Conservation (phyloP, 2,797 vertebrate genomes). For the Podarcis siculus region DNA sequence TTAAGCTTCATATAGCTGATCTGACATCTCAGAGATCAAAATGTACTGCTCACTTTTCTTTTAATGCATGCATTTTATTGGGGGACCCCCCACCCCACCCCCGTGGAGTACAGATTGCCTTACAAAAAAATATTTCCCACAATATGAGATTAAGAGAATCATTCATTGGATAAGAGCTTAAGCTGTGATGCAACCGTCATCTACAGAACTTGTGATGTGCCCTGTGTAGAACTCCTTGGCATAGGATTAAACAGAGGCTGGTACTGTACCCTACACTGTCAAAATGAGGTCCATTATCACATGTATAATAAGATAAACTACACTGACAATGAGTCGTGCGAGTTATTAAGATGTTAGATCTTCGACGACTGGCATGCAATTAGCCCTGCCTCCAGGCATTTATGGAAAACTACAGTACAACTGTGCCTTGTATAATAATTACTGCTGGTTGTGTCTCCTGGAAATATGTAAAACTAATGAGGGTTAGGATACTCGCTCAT, state of each 20-base stretch:
- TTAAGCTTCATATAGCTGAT: neutral
- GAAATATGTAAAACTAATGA: conserved; percentile 42
- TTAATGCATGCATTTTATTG: neutral
- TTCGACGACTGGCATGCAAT: neutral
- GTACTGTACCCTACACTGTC: neutral
- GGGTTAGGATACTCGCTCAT: conserved; percentile 6
- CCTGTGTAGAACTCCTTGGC: neutral
- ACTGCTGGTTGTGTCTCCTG: conserved; percentile 16
- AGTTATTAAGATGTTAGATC: conserved; percentile 9
- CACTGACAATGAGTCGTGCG: neutral
- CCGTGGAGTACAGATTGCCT: neutral
- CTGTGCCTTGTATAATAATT: conserved; percentile 4
- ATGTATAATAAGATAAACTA: neutral
- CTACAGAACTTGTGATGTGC: neutral
- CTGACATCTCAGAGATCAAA: neutral
- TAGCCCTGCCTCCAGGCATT: neutral
- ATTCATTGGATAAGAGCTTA: neutral
- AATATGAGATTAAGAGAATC: neutral
- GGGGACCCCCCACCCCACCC: accelerated
- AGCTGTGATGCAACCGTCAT: neutral
- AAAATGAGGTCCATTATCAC: neutral
- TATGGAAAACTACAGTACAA: neutral
- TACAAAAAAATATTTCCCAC: neutral
- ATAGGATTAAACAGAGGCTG: neutral
- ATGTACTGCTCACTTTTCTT: neutral